Evolutionary conservation across 1,140 invertebrate species (phyloP).

Genomic region (Brachystomella parvula): DNA sequence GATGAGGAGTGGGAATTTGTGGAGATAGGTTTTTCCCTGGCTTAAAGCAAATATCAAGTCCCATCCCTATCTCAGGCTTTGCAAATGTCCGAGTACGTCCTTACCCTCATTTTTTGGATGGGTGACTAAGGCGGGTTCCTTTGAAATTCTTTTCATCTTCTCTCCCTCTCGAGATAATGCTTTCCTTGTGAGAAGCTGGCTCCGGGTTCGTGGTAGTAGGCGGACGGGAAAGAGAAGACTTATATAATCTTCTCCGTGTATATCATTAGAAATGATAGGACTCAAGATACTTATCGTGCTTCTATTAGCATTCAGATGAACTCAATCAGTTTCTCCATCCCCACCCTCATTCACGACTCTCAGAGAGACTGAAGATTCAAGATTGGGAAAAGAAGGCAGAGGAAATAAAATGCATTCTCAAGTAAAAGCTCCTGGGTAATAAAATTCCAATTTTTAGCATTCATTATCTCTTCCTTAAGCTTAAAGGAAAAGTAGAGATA

Average conservation of each 20-base stretch:
- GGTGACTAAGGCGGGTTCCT: not conserved
- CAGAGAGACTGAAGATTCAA: too few species aligned
- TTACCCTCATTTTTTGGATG: not conserved
- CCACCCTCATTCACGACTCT: slow-evolving; percentile 16
- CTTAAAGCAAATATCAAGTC: not conserved
- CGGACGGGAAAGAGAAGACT: not conserved
- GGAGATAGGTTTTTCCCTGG: not conserved
- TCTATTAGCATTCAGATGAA: slow-evolving; percentile 36
- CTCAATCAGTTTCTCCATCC: slow-evolving; percentile 24
- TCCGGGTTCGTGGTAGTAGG: not conserved
- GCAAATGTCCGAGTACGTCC: not conserved
- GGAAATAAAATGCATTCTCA: not conserved
- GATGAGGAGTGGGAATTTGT: not conserved
- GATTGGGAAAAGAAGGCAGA: slow-evolving; percentile 8
- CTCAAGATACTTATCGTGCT: slow-evolving; percentile 28
- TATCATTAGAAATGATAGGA: slow-evolving; percentile 32
- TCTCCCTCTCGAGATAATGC: not conserved
- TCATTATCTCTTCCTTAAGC: slow-evolving; percentile 9
- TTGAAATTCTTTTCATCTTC: not conserved
- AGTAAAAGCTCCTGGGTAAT: not conserved
- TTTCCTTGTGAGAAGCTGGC: not conserved
- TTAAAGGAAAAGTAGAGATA: not conserved
- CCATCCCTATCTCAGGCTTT: not conserved
- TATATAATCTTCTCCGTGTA: slow-evolving; percentile 4
- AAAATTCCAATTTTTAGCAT: slow-evolving; percentile 15